Evolutionary conservation across 2,888 invertebrate genomes (phyloP), one percentile per base, ranked within the genome.

Genomic region (Platycheirus albimanus): DNA sequence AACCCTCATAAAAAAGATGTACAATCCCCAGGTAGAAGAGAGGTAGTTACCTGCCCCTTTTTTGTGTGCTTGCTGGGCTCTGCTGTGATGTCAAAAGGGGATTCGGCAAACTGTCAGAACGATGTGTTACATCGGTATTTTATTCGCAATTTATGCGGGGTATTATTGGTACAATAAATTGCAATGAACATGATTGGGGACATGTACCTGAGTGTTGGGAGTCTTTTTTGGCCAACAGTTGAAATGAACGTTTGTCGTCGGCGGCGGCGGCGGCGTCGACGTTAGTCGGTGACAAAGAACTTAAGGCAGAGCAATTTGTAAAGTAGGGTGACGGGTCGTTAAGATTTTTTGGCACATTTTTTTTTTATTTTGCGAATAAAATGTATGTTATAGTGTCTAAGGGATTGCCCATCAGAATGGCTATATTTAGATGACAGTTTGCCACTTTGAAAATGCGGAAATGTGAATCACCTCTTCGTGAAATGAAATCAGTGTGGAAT

Each of bases 101-200:
- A 63, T 67, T 63, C 38, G 19, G 41, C 61, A 61, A 45, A 69
- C 66, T 51, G 76, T 83, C 78, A 78, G 77, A 78, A 83, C 19
- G 56, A 52, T 69, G 77, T 67, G 49, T 76, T 77, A 45, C 72
- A 43, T 52, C 67, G 20, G 63, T 51, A 69, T 70, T 70, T 80
- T 75, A 49, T 47, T 33, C 36, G 43, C 20, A 77, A 72, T 77
- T 83, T 77, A 83, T 83, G 67, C 56, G 72, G 52, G 49, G 61
- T 54, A 51, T 80, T 79, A 63, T 58, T 38, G 61, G 54, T 24
- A 61, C 49, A 43, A 78, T 78, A 78, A 78, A 83, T 74, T 54
- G 56, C 56, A 58, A 63, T 56, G 78, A 83, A 74, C 72, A 78
- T 78, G 78, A 83, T 56, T 70, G 78, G 64, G 83, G 78, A 78